These are phyloP conservation scores for Agapornis roseicollis DNA, from an alignment of 2,113 vertebrate species.

Conservation along the genomic window DNA sequence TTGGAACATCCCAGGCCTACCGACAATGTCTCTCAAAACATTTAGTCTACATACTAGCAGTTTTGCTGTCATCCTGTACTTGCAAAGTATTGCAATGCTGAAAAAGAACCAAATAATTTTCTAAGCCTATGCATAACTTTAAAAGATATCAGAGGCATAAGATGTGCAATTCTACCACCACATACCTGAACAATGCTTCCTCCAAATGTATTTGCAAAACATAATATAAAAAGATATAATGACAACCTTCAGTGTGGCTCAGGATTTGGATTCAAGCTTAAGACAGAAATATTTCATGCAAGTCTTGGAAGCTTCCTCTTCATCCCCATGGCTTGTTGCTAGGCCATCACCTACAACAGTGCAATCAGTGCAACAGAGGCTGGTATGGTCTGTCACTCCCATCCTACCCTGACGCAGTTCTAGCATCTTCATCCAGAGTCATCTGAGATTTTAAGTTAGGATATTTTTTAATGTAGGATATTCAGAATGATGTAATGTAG, in stretches of 20 bases:
- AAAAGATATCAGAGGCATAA: background rate
- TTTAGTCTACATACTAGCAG: background rate
- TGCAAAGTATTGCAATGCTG: background rate
- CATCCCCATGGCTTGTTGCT: background rate
- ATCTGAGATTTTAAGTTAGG: background rate
- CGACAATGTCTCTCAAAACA: background rate
- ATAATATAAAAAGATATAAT: accelerated
- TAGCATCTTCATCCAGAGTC: background rate
- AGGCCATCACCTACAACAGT: accelerated
- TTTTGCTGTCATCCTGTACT: background rate
- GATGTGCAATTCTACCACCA: too few relatives aligned
- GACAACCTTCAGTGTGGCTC: background rate
- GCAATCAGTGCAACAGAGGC: background rate
- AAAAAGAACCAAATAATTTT: background rate
- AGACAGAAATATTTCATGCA: too few relatives aligned
- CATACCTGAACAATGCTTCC: background rate
- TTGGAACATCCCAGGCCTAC: accelerated
- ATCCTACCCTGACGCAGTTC: background rate
- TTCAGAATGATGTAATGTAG: background rate
- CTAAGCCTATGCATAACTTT: background rate
- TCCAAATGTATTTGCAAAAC: background rate
- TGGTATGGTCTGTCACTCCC: accelerated
- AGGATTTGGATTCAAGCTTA: background rate
- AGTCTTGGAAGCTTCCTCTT: background rate
- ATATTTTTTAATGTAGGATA: background rate